These are phyloP conservation scores for Artibeus jamaicensis DNA, from an alignment of 2,797 vertebrate genomes.

Conservation along the genomic window DNA sequence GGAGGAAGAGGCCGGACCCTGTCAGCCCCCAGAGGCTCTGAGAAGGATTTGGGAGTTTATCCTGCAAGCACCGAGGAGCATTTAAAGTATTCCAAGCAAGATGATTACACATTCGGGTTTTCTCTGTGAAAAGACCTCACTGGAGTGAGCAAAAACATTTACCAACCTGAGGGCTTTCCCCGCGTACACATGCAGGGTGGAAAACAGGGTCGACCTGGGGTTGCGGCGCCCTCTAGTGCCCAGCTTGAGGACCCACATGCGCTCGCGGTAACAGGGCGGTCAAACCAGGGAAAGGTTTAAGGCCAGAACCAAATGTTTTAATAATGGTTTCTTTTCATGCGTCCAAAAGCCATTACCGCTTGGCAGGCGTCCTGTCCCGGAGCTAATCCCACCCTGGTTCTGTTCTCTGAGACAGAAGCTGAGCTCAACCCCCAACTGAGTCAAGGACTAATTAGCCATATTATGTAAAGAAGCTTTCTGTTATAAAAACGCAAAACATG, in stretches of 20 bases:
- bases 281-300: neutral
- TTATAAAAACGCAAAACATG: neutral
- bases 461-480: constrained; percentile 17
- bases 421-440: neutral
- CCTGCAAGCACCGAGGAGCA: neutral
- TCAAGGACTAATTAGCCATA: neutral
- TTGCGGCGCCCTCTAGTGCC: rapidly evolving
- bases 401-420: constrained; percentile 43
- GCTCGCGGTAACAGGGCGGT: neutral
- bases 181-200: rapidly evolving
- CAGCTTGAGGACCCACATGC: neutral
- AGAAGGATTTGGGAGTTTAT: neutral
- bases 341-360: neutral
- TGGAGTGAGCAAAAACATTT: neutral
- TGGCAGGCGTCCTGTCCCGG: neutral
- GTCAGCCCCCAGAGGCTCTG: rapidly evolving
- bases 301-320: neutral
- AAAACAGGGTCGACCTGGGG: neutral
- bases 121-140: neutral
- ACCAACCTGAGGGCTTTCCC: neutral
- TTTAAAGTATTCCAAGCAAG: neutral
- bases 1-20: neutral
- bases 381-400: neutral
- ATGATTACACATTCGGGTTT: neutral
- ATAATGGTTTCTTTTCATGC: neutral